Evolutionary conservation across 1,140 invertebrate species (phyloP).

Genomic region (Drosophila arawakana): DNA sequence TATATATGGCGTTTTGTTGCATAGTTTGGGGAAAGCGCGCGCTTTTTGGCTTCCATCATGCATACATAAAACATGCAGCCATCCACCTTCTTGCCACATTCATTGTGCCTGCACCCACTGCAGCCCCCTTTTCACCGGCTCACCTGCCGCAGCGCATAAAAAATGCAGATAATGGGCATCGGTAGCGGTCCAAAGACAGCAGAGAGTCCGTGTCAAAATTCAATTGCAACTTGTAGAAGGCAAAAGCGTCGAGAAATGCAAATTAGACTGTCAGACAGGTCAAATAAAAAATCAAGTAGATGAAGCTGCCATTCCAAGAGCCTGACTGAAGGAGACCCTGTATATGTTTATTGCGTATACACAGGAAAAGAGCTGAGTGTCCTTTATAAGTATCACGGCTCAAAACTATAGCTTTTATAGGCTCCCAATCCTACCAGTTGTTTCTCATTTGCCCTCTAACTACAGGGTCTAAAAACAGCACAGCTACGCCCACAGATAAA

Average conservation of each 20-base stretch:
- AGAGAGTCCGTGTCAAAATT: conserved; percentile 69
- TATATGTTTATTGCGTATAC: too few relatives aligned
- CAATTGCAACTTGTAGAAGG: conserved; percentile 59
- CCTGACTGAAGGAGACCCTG: too few relatives aligned
- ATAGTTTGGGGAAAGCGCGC: conserved; percentile 17
- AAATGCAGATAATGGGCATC: conserved; percentile 43
- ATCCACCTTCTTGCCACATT: conserved; percentile 10
- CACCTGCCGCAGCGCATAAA: conserved; percentile 49
- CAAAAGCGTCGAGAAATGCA: conserved; percentile 59
- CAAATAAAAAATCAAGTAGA: not conserved
- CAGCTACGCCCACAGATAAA: conserved; percentile 6
- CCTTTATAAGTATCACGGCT: too few relatives aligned
- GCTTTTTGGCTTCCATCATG: conserved; percentile 48
- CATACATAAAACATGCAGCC: conserved; percentile 71
- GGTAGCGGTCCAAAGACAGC: conserved; percentile 35
- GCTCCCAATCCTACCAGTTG: too few relatives aligned
- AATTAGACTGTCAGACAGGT: conserved; percentile 63
- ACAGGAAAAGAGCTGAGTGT: too few relatives aligned
- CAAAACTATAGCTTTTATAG: too few relatives aligned
- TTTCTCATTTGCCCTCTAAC: too few relatives aligned
- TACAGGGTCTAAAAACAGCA: conserved; percentile 4
- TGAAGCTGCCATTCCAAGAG: too few relatives aligned
- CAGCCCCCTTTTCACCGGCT: conserved; percentile 2
- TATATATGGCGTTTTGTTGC: conserved; percentile 34
- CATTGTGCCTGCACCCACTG: not conserved